phyloP scores from a whole-genome alignment of 2,888 invertebrate genomes.

The Panopea generosa region DNA sequence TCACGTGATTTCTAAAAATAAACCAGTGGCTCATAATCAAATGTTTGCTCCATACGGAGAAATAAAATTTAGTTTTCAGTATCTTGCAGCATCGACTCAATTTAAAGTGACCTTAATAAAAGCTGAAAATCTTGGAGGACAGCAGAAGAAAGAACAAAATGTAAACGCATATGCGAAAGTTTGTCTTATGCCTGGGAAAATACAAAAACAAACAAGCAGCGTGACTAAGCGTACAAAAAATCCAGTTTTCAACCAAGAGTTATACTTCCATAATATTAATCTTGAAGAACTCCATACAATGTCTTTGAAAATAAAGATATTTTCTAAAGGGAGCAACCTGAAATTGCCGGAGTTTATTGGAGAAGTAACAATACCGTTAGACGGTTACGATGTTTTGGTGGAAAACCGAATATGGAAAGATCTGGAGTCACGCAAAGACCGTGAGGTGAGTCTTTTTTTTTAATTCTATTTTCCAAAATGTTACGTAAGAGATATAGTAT shows the following conservation, averaged over 20 bases:
- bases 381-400: conserved; percentile 83
- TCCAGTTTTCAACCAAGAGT: conserved; percentile 85
- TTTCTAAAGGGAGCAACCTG: conserved; percentile 83
- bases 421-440: conserved; percentile 77
- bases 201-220: conserved; percentile 83
- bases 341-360: conserved; percentile 84
- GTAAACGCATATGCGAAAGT: conserved; percentile 84
- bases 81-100: conserved; percentile 84
- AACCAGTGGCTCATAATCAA: conserved; percentile 27
- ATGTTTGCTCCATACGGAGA: conserved; percentile 76
- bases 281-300: conserved; percentile 83
- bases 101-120: conserved; percentile 83
- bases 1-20: conserved; percentile 41
- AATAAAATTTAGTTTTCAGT: conserved; percentile 84
- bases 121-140: conserved; percentile 83
- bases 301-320: conserved; percentile 82
- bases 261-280: conserved; percentile 85
- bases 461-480: too few relatives aligned
- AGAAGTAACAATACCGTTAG: conserved; percentile 83
- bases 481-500: too few relatives aligned
- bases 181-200: conserved; percentile 85
- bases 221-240: conserved; percentile 83
- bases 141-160: conserved; percentile 80
- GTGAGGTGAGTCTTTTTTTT: conserved; percentile 75
- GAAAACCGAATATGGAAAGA: conserved; percentile 85